A percentile compares a stretch with the other conserved stretches of the same genome.
These are phyloP conservation scores for Hyposmocoma kahamanoa DNA, from an alignment of 1,140 invertebrate genomes.

Conservation along the genomic window DNA sequence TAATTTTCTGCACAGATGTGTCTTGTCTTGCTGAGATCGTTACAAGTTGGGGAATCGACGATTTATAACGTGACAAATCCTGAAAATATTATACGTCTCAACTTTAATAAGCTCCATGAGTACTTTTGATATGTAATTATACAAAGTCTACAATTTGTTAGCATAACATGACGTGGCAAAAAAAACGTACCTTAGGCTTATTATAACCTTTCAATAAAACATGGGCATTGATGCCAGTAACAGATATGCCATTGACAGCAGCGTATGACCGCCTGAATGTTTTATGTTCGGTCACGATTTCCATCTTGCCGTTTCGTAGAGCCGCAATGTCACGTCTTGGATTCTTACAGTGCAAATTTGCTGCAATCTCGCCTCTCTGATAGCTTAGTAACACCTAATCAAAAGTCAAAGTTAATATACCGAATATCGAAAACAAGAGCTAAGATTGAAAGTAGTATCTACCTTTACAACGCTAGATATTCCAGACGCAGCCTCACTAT, in stretches of 20 bases:
- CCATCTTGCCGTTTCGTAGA: conserved; percentile 31
- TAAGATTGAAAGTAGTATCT: not conserved
- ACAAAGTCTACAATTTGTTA: not conserved
- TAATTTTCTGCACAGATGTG: conserved; percentile 17
- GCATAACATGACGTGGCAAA: not conserved
- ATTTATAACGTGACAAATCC: conserved; percentile 23
- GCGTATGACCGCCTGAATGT: conserved; percentile 23
- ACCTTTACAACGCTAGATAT: conserved; percentile 75
- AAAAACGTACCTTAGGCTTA: conserved; percentile 36
- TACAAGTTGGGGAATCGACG: conserved; percentile 26
- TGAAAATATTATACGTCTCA: conserved; percentile 17
- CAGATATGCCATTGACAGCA: conserved; percentile 37
- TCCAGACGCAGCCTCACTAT: conserved; percentile 79
- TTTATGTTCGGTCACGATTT: conserved; percentile 31
- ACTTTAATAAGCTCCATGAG: no score
- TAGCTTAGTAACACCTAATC: conserved; percentile 39
- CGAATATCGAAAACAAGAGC: not conserved
- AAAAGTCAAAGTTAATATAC: no score
- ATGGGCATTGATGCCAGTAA: conserved; percentile 39
- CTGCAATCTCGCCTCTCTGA: conserved; percentile 29
- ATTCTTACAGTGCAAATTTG: conserved; percentile 29
- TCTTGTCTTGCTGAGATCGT: conserved; percentile 29
- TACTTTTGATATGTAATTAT: not conserved
- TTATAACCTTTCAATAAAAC: conserved; percentile 35
- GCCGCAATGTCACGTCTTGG: conserved; percentile 32